Evolutionary conservation across 2,113 vertebrate genomes (phyloP), one percentile per base, ranked within the genome.

Genomic region (Zapus hudsonius): DNA sequence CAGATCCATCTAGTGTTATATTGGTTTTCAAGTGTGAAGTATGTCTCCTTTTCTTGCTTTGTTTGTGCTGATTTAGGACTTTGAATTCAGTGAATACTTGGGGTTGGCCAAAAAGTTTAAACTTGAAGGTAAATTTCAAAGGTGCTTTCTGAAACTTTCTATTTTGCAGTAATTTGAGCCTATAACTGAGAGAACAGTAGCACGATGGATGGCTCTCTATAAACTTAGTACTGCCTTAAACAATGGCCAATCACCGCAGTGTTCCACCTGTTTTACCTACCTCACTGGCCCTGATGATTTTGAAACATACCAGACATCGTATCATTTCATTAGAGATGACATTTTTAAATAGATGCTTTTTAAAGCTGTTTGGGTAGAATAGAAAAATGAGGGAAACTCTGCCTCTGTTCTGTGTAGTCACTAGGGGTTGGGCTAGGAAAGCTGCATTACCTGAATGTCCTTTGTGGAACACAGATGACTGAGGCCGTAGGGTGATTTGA

Each of bases 61-160:
- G 8, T 55, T n/a, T 42, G 7, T 67, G 10, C 67, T 63, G 17
- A 90, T 72, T 52, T 79, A 84, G 25, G 20, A 73, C 42, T 87
- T 91, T 89, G 22, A 93, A 75, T 29, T 91, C 69, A 67, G 16
- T 81, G 38, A 61, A 66, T 87, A 59, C 16, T 31, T 85, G 47
- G 86, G 15, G 47, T 72, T 64, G 31, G 3, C 7, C 76, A 63
- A 73, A 79, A 47, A 67, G 36, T 22, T 85, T 10, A 40, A 42
- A 40, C 55, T 76, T 81, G 20, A 74, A 78, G 57, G 63, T 55
- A 84, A 76, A 57, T 61, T 83, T 95, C 10, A 7, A 52, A 78
- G 79, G 29, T 76, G 55, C 44, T n/a, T 79, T 92, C 63, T 13
- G 23, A 63, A 22, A 52, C 80, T 27, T 74, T 16, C 11, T 72